Evolutionary conservation across 2,113 vertebrate genomes (phyloP), one percentile per base, ranked within the genome.

Genomic region (Bubo bubo): DNA sequence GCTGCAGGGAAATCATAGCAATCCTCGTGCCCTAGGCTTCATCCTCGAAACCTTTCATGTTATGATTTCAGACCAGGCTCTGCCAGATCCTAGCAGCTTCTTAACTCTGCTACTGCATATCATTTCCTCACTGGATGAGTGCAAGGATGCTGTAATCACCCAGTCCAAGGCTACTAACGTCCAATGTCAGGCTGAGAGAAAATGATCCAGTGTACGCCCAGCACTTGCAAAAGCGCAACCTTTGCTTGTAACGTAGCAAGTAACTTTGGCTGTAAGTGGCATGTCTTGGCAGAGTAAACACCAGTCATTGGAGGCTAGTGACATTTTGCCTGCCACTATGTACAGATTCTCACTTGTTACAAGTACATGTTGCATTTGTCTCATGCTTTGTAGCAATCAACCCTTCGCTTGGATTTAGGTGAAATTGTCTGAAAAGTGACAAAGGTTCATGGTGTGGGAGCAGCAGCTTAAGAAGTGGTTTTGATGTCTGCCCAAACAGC

Each of bases 391-490:
- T 85, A 94, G 79, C 81, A 59, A 97, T 95, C 91, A 59, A 56
- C 82, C 80, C 84, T 97, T 94, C 75, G 72, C 96, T 95, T 87
- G 10, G 84, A 89, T 97, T 95, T 93, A 88, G 93, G 91, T 92
- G 91, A 97, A 97, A 97, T 70, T 43, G 49, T 55, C 87, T 97
- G 79, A 92, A 97, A 96, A 95, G 32, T 55, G 32, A 93, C 64
- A 88, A 49, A 91, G 49, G 71, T 73, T 79, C 55, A 32, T 73
- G 60, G 62, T 49, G 52, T 62, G 43, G 79, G 47, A 88, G 68
- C 11, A 35, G 75, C 24, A 87, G 59, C 86, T 82, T 56, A 91
- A 86, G 79, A 56, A 79, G 56, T 11, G 50, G 47, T 53, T 91
- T 88, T 92, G 70, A 88, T 88, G 55, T 71, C 68, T 37, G 62